A percentile compares a stretch with the other conserved stretches of the same genome.
These are phyloP conservation scores for Nothocercus nigrocapillus DNA, from an alignment of 2,113 vertebrate genomes.

Conservation along the genomic window DNA sequence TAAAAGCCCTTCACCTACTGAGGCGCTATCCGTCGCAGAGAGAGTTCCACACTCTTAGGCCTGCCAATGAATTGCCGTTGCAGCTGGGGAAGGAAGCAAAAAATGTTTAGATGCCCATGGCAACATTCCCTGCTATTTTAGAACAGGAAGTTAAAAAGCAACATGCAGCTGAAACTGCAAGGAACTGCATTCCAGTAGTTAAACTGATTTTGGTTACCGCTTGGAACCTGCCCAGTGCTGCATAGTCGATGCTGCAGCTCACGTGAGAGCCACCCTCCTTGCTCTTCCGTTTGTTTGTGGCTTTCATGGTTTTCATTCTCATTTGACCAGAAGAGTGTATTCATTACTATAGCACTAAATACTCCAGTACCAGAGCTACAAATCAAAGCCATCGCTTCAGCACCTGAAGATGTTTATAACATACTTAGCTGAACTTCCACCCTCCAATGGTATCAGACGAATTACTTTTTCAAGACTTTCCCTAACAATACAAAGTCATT, in stretches of 20 bases:
- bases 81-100: slow-evolving; percentile 57
- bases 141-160: not conserved
- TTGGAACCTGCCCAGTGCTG: not conserved
- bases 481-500: not conserved
- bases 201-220: not conserved
- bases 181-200: not conserved
- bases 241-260: not conserved
- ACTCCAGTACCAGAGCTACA: not conserved
- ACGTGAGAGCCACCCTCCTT: not conserved
- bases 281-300: not conserved
- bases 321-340: not conserved
- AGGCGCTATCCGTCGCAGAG: not conserved
- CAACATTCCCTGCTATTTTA: slow-evolving; percentile 23
- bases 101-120: slow-evolving; percentile 52
- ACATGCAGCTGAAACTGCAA: not conserved
- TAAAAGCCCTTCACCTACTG: slow-evolving; percentile 20
- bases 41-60: not conserved
- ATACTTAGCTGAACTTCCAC: not conserved
- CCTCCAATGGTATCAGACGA: not conserved
- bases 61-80: not conserved
- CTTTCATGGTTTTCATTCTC: not conserved
- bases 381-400: accelerated
- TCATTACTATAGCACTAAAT: not conserved
- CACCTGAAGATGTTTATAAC: not conserved
- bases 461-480: not conserved